phyloP scores from a whole-genome alignment of 64 coral and sea anemone genomes.

The Cladopsammia gracilis region DNA sequence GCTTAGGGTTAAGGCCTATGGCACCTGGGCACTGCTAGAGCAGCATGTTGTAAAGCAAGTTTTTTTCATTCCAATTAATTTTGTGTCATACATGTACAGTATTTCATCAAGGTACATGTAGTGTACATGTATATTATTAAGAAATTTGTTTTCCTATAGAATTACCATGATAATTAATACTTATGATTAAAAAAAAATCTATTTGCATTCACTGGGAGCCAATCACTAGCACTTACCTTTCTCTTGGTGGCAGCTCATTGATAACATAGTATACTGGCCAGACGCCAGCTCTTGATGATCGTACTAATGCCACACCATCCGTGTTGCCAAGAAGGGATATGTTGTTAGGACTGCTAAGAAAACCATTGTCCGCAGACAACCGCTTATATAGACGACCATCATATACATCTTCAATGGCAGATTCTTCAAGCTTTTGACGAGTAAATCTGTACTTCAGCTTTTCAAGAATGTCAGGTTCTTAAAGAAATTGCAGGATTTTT shows the following conservation, averaged over 20 bases:
- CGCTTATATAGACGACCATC: slow-evolving; percentile 34
- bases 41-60: too few relatives aligned
- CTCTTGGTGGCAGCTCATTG: slow-evolving; percentile 61
- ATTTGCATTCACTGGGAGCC: too few relatives aligned
- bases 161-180: background rate
- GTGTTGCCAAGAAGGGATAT: slow-evolving; percentile 54
- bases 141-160: background rate
- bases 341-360: slow-evolving; percentile 10
- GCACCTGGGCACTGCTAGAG: too few relatives aligned
- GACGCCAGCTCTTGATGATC: slow-evolving; percentile 30
- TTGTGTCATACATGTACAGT: too few relatives aligned
- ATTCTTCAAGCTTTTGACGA: background rate
- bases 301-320: slow-evolving; percentile 52
- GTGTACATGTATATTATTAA: too few relatives aligned
- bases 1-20: too few relatives aligned
- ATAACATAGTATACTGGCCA: slow-evolving; percentile 70
- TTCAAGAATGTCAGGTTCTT: background rate
- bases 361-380: background rate
- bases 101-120: too few relatives aligned
- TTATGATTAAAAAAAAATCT: background rate
- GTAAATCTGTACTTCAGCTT: slow-evolving; percentile 33
- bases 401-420: slow-evolving; percentile 47
- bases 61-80: too few relatives aligned
- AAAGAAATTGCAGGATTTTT: background rate
- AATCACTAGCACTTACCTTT: slow-evolving; percentile 15